Evolutionary conservation across 2,113 vertebrate species (phyloP).

Genomic region (Centropus unirufus): DNA sequence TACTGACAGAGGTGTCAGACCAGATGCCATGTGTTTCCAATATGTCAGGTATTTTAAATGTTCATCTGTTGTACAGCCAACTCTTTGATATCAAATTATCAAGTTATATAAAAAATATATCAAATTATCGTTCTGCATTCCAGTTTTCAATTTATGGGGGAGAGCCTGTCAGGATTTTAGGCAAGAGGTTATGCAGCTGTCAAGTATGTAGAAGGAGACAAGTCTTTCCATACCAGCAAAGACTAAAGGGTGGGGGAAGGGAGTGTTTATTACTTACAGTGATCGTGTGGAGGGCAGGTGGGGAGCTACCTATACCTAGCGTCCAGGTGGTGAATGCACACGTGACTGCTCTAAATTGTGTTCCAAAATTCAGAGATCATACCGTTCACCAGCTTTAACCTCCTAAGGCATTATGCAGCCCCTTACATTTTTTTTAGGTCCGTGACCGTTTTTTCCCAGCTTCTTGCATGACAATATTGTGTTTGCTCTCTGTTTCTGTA

Average conservation of each 20-base stretch:
- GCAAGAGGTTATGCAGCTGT: not conserved
- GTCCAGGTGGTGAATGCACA: not conserved
- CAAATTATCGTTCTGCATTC: not conserved
- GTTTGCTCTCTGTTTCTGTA: conserved; percentile 35
- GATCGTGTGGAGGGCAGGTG: not conserved
- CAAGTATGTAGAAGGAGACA: not conserved
- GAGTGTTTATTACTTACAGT: not conserved
- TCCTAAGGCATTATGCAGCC: not conserved
- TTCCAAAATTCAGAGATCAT: not conserved
- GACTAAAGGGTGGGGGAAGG: not conserved
- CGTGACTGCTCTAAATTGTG: fast-evolving
- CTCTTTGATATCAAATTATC: not conserved
- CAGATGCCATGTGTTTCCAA: not conserved
- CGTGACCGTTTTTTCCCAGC: not conserved
- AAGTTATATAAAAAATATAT: not conserved
- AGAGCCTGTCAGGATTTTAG: not conserved
- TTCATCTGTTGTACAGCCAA: not conserved
- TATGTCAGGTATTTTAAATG: not conserved
- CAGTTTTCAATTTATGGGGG: not conserved
- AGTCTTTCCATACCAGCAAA: not conserved
- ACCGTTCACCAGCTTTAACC: not conserved
- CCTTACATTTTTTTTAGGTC: not conserved
- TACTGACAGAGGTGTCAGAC: not conserved
- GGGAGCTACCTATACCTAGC: not conserved
- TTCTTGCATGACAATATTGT: not conserved